Evolutionary conservation across 2,888 invertebrate species (phyloP).

Genomic region (Nemotelus nigrinus): DNA sequence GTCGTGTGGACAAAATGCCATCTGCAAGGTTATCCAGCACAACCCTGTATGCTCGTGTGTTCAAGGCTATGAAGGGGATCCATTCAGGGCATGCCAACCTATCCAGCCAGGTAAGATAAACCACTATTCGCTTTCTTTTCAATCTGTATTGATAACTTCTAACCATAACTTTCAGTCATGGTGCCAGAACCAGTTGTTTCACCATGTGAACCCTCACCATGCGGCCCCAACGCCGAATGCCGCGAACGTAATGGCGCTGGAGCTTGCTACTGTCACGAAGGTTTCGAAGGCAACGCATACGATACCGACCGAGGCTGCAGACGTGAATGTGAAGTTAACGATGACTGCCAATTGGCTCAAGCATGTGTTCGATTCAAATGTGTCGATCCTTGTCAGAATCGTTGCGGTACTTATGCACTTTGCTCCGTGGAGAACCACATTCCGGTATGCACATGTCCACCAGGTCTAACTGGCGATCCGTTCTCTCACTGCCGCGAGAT

Average conservation of each 20-base stretch:
- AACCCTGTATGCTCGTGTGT: slow-evolving; percentile 83
- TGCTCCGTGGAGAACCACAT: slow-evolving; percentile 83
- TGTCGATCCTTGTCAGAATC: slow-evolving; percentile 84
- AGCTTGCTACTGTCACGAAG: slow-evolving; percentile 83
- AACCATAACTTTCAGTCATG: slow-evolving; percentile 66
- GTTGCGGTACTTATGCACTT: slow-evolving; percentile 82
- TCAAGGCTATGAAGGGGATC: slow-evolving; percentile 84
- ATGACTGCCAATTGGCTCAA: slow-evolving; percentile 76
- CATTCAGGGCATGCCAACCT: slow-evolving; percentile 69
- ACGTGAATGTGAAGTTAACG: slow-evolving; percentile 81
- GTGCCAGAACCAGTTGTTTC: slow-evolving; percentile 74
- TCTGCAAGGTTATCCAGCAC: slow-evolving; percentile 87
- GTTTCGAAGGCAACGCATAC: slow-evolving; percentile 85
- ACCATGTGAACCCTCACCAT: slow-evolving; percentile 84
- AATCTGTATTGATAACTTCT: neutral
- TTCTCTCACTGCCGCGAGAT: slow-evolving; percentile 79
- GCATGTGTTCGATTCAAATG: slow-evolving; percentile 87
- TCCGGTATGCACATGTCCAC: slow-evolving; percentile 79
- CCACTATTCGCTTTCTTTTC: too few relatives aligned
- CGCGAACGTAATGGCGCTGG: slow-evolving; percentile 84
- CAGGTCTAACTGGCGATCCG: slow-evolving; percentile 83
- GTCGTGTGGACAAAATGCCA: slow-evolving; percentile 80
- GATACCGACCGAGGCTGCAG: slow-evolving; percentile 73
- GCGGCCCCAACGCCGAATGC: slow-evolving; percentile 86
- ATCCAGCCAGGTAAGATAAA: slow-evolving; percentile 55